A percentile compares a stretch with the other conserved stretches of the same genome.
Evolutionary conservation across 2,113 vertebrate genomes (phyloP).

Genomic region (Salminus brasiliensis): DNA sequence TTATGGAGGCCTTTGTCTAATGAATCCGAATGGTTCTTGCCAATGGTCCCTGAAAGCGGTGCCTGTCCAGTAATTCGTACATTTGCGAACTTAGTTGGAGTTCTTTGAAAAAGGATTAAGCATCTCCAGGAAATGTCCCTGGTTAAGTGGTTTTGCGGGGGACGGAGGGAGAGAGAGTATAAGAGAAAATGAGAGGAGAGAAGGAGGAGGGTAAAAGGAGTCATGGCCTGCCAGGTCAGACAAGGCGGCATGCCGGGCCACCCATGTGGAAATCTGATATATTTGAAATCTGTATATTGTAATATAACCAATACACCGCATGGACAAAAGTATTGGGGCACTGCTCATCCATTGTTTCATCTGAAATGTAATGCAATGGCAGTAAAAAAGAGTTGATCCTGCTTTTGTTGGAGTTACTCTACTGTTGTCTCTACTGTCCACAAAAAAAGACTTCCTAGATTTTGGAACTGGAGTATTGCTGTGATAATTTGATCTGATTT

Average conservation of each 20-base stretch:
- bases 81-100: constrained; percentile 44
- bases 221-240: constrained; percentile 32
- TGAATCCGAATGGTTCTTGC: constrained; percentile 44
- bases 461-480: no score
- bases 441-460: no score
- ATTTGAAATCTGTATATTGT: no score
- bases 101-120: constrained; percentile 56
- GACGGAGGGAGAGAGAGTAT: constrained; percentile 13
- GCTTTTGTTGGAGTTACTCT: no score
- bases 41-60: constrained; percentile 45
- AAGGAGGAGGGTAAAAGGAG: constrained; percentile 50
- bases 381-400: no score
- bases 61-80: constrained; percentile 46
- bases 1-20: constrained; percentile 47
- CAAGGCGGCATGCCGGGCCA: constrained; percentile 8
- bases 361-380: no score
- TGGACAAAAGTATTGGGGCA: not conserved
- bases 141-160: constrained; percentile 53
- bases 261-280: not conserved
- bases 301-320: no score
- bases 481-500: no score
- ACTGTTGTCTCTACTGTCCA: no score
- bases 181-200: constrained; percentile 12
- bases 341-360: no score
- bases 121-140: constrained; percentile 54